Conservation (phyloP, 2,888 invertebrate species). For the Bombylius major region DNA sequence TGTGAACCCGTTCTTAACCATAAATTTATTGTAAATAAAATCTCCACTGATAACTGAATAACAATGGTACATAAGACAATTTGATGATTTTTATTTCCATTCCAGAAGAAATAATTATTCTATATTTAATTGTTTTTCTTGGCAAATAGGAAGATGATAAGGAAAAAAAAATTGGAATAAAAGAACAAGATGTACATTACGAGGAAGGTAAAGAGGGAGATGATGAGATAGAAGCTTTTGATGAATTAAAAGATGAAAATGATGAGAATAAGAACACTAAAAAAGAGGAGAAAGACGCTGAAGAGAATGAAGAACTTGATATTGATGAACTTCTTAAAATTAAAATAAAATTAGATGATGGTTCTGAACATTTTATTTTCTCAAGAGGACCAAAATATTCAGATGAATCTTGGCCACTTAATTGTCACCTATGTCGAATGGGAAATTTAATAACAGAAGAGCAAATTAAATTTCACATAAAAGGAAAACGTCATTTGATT, state of each 20-base stretch:
- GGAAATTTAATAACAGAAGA: constrained; percentile 6
- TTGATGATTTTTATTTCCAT: too few species aligned
- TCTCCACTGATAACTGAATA: too few species aligned
- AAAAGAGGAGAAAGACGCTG: background rate
- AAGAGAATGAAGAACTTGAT: background rate
- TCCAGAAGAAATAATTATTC: too few species aligned
- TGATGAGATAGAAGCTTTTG: too few species aligned
- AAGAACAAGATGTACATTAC: background rate
- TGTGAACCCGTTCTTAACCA: too few species aligned
- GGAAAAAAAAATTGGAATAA: background rate
- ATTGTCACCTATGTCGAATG: constrained; percentile 11
- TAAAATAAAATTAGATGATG: constrained; percentile 9
- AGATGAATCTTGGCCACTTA: constrained; percentile 11
- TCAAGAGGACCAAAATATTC: constrained; percentile 13
- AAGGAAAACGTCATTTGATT: constrained; percentile 3
- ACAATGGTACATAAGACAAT: too few species aligned
- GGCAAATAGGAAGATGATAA: too few species aligned
- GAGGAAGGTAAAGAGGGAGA: background rate
- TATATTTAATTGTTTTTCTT: too few species aligned
- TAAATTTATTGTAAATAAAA: too few species aligned
- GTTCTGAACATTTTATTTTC: constrained; percentile 4
- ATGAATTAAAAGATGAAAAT: too few species aligned
- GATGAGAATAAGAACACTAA: too few species aligned
- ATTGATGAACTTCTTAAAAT: constrained; percentile 6
- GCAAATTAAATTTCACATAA: constrained; percentile 7